Conservation (phyloP, 2,113 vertebrate genomes). For the Leucosticte australis region DNA sequence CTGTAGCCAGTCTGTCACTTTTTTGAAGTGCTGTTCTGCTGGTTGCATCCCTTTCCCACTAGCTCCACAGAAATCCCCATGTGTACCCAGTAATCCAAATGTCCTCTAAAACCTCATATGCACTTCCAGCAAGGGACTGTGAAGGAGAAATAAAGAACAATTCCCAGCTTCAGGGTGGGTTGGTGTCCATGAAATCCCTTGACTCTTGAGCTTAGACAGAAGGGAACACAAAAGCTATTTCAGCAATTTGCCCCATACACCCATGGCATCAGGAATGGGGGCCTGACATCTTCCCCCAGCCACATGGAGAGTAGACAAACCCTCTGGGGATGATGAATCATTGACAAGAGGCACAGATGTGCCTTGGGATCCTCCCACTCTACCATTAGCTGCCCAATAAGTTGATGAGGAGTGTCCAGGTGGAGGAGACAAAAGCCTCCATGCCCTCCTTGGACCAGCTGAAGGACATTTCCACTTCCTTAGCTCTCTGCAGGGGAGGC, state of each 20-base stretch:
- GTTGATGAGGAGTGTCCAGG: neutral
- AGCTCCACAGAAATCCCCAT: neutral
- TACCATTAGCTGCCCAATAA: neutral
- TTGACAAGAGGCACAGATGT: neutral
- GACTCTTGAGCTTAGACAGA: neutral
- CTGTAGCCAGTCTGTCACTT: neutral
- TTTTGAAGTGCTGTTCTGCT: neutral
- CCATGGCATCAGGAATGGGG: neutral
- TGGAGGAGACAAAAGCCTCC: neutral
- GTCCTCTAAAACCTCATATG: neutral
- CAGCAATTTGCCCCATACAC: neutral
- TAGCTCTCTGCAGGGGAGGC: neutral
- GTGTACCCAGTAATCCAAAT: neutral
- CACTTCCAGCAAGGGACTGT: neutral
- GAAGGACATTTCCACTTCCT: neutral
- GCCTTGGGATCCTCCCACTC: neutral
- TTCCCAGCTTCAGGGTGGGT: rapidly evolving
- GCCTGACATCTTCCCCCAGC: neutral
- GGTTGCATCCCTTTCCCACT: neutral
- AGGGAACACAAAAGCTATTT: neutral
- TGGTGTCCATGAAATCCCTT: neutral
- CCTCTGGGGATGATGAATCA: neutral
- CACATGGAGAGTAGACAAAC: neutral
- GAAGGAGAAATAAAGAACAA: neutral
- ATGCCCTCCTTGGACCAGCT: neutral